A percentile compares a stretch with the other conserved stretches of the same genome.
These are phyloP conservation scores for Drosophila nannoptera DNA, from an alignment of 1,140 invertebrate species.

Conservation along the genomic window DNA sequence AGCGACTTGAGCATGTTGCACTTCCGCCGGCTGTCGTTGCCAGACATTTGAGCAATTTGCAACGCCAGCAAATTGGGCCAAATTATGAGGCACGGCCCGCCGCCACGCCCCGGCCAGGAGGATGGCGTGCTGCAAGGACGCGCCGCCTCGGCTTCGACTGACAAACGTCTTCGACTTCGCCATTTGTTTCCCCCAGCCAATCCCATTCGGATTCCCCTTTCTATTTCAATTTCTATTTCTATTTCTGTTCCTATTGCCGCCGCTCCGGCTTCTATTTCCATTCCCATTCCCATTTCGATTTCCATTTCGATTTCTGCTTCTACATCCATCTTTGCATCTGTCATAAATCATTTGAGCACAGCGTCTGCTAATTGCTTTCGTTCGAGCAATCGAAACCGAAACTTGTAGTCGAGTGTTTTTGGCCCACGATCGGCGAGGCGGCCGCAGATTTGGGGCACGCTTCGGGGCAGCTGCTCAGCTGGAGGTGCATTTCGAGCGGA, in stretches of 20 bases:
- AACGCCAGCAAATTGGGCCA: conserved; percentile 75
- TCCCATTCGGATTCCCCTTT: too few species aligned
- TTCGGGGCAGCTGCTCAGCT: conserved; percentile 1
- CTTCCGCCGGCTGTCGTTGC: conserved; percentile 72
- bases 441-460: not conserved
- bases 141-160: not conserved
- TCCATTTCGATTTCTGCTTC: too few species aligned
- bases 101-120: not conserved
- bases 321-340: too few species aligned
- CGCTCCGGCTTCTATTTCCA: too few species aligned
- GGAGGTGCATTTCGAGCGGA: not conserved
- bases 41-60: conserved; percentile 72
- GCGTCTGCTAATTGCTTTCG: too few species aligned
- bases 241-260: too few species aligned
- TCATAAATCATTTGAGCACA: too few species aligned
- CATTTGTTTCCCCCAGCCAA: too few species aligned
- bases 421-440: not conserved
- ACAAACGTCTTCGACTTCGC: too few species aligned
- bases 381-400: conserved; percentile 9
- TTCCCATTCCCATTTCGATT: too few species aligned
- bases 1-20: conserved; percentile 73
- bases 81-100: conserved; percentile 54
- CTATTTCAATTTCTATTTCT: too few species aligned
- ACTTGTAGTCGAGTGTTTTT: conserved; percentile 1
- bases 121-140: conserved; percentile 15